Base-by-base conservation (phyloP, 2,888 invertebrate genomes). In the Pseudolycoriella hygida region DNA sequence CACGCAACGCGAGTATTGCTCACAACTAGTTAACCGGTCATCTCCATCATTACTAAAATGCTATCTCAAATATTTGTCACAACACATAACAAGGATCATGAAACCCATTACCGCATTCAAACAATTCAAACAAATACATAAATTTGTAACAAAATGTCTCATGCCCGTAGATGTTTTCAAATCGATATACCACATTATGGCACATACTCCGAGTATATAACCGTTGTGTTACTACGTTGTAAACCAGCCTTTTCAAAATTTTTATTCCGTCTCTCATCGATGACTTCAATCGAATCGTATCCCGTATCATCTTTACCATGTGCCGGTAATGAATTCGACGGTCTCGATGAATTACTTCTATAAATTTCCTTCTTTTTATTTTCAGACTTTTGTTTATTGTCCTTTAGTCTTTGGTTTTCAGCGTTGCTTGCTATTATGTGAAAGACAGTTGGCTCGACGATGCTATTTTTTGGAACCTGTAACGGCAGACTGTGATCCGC, bases 261-360 rank as follows among this genome's bases (percentile, higher is more conserved):
- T 17, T 61, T 66, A 42, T 54, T 57, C 3, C 65, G 57, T 3
- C 66, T 54, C 46, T 66, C 65, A 43, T 60, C 63, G 38, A 66
- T 66, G 5, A 66, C 64, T 47, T 57, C 55, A 12, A 64, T 53
- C 1, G 64, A 65, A 49, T 66, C 65, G 50, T 64, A 64, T 48
- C 57, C 55, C 18, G 60, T 57, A 38, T 55, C 52, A 34, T 56
- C 54, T 42, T 61, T 60, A 15, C 17, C 10, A 25, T 25, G 8
- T 8, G 44, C 37, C 14, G 41, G 31, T 45, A 38, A 42, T 3
- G 64, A 54, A 52, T 63, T 62, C 49, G 62, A 62, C 5, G 60
- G 62, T 4, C 60, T 55, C 4, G 65, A 62, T 14, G 64, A 64
- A 51, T 60, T 61, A 51, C 64, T 65, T 37, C 65, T 55, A n/a